A percentile compares a stretch with the other conserved stretches of the same genome.
Conservation (phyloP, 2,797 vertebrate species). For the Tokudaia tokunoshimensis region DNA sequence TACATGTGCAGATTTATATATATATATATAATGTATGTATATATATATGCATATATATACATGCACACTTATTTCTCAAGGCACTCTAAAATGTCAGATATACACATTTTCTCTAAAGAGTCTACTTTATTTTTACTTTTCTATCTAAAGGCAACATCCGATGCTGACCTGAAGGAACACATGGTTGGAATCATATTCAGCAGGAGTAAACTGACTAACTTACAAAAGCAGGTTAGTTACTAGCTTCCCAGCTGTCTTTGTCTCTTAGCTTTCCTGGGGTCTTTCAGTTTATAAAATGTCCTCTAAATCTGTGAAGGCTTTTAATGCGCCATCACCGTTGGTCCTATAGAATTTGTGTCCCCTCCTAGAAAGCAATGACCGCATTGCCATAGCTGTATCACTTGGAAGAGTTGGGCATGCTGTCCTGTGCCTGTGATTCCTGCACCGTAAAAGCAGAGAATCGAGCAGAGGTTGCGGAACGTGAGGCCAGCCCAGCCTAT, state of each 20-base stretch:
- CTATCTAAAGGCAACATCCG: slow-evolving; percentile 94
- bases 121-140: slow-evolving; percentile 72
- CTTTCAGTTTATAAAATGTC: background rate
- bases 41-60: background rate
- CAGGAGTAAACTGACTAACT: slow-evolving; percentile 99
- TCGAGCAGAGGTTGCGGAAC: background rate
- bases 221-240: slow-evolving; percentile 97
- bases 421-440: background rate
- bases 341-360: background rate
- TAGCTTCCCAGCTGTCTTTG: background rate
- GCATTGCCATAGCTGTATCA: background rate
- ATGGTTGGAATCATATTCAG: slow-evolving; percentile 99
- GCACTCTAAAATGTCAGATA: slow-evolving; percentile 24
- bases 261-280: slow-evolving; percentile 29
- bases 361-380: slow-evolving; percentile 15
- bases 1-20: background rate
- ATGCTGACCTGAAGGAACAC: slow-evolving; percentile 99
- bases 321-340: background rate
- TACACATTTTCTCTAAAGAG: slow-evolving; percentile 53
- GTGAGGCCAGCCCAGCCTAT: background rate
- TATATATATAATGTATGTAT: too few relatives aligned
- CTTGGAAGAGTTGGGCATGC: background rate
- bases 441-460: background rate
- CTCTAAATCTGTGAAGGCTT: slow-evolving; percentile 23
- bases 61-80: slow-evolving; percentile 32